Conservation (phyloP, 2,113 vertebrate species). For the Trogon melanurus region DNA sequence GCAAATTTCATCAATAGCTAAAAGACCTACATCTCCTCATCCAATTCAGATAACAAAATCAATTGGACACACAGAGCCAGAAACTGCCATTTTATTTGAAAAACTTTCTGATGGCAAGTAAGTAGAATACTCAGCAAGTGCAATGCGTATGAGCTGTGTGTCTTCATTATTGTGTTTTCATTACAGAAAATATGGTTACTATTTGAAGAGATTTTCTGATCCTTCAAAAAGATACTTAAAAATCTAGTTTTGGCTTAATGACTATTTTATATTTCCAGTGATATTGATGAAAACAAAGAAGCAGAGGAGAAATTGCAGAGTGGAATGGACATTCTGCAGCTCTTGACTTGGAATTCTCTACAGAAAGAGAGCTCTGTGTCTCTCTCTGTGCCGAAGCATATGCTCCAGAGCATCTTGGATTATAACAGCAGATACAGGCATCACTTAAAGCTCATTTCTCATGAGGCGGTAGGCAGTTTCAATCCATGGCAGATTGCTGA, state of each 20-base stretch:
- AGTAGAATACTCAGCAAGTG: conserved; percentile 46
- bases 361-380: neutral
- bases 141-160: neutral
- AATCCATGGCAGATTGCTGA: conserved; percentile 87
- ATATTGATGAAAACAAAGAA: conserved; percentile 69
- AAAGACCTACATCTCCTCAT: conserved; percentile 76
- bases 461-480: conserved; percentile 83
- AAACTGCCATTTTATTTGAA: conserved; percentile 78
- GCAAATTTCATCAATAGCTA: neutral
- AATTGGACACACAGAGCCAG: conserved; percentile 25
- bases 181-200: neutral
- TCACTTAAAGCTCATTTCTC: conserved; percentile 82
- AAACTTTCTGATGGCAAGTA: conserved; percentile 81
- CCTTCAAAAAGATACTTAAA: neutral
- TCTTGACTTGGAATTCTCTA: neutral
- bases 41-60: conserved; percentile 84
- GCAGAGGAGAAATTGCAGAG: conserved; percentile 65
- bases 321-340: neutral
- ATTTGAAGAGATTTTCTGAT: neutral
- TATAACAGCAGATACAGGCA: conserved; percentile 80
- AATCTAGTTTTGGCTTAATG: neutral
- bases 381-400: conserved; percentile 76
- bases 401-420: conserved; percentile 79
- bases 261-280: conserved; percentile 56
- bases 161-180: neutral